These are phyloP conservation scores for Hestina assimilis DNA, from an alignment of 1,140 invertebrate genomes.

Conservation along the genomic window DNA sequence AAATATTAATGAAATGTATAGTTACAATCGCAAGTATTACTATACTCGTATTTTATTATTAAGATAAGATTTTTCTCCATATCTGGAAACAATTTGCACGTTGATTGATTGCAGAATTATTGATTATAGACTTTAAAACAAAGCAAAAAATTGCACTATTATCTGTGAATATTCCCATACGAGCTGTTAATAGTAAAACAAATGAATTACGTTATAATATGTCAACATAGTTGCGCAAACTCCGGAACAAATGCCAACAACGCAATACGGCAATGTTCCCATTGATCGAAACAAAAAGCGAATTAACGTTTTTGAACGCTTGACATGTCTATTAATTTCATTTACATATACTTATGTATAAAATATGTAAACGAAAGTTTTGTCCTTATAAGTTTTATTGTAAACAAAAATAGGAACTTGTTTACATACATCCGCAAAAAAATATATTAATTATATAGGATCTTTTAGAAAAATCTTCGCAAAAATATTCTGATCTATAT, in stretches of 20 bases:
- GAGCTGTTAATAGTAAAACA: slow-evolving; percentile 16
- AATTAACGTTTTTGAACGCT: background rate
- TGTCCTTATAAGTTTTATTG: too few relatives aligned
- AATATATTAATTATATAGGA: too few relatives aligned
- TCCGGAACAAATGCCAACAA: slow-evolving; percentile 45
- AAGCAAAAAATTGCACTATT: background rate
- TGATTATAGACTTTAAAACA: background rate
- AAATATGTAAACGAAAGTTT: too few relatives aligned
- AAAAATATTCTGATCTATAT: too few relatives aligned
- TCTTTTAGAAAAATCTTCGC: too few relatives aligned
- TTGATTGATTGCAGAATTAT: slow-evolving; percentile 3
- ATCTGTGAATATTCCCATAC: slow-evolving; percentile 16
- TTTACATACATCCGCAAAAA: too few relatives aligned
- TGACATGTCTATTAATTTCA: background rate
- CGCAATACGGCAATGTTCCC: slow-evolving; percentile 22
- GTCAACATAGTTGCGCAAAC: slow-evolving; percentile 33
- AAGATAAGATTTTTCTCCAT: background rate
- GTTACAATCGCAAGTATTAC: too few relatives aligned
- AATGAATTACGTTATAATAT: slow-evolving; percentile 32
- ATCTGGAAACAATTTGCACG: background rate
- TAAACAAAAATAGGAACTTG: too few relatives aligned
- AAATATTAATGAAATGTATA: too few relatives aligned
- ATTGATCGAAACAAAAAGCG: slow-evolving; percentile 2
- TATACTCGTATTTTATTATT: background rate
- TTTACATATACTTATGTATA: background rate